phyloP scores from a whole-genome alignment of 2,797 vertebrate genomes.

The Sciaenops ocellatus region DNA sequence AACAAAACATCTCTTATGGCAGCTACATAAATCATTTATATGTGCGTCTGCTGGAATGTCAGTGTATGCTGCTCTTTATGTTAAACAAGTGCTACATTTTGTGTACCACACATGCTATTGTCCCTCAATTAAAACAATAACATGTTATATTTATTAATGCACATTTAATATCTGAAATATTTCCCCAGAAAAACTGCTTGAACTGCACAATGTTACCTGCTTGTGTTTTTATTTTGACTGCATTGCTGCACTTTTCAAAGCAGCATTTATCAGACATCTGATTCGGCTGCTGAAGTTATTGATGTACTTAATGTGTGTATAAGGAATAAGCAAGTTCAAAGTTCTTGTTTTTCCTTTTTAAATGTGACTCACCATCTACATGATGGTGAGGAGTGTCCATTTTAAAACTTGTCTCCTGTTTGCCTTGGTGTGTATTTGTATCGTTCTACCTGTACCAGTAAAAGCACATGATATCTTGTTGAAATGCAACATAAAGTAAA shows the following conservation, averaged over 20 bases:
- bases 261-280: slow-evolving; percentile 21
- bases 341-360: slow-evolving; percentile 28
- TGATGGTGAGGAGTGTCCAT: slow-evolving; percentile 18
- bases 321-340: slow-evolving; percentile 5
- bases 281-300: slow-evolving; percentile 45
- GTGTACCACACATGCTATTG: slow-evolving; percentile 10
- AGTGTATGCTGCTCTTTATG: slow-evolving; percentile 40
- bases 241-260: slow-evolving; percentile 58
- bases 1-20: slow-evolving; percentile 48
- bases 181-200: neutral
- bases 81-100: slow-evolving; percentile 18
- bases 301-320: slow-evolving; percentile 16
- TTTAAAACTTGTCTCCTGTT: slow-evolving; percentile 52
- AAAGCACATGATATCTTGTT: slow-evolving; percentile 73
- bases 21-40: slow-evolving; percentile 60
- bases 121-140: neutral
- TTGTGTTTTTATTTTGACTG: slow-evolving; percentile 21
- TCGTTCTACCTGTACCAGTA: slow-evolving; percentile 57
- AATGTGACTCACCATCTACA: slow-evolving; percentile 7
- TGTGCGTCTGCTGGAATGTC: slow-evolving; percentile 22
- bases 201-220: neutral
- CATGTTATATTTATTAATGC: neutral
- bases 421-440: slow-evolving; percentile 64
- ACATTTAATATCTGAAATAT: neutral
- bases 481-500: slow-evolving; percentile 75